A percentile compares a stretch with the other conserved stretches of the same genome.
Conservation (phyloP, 2,888 invertebrate genomes). For the Elysia crispata region DNA sequence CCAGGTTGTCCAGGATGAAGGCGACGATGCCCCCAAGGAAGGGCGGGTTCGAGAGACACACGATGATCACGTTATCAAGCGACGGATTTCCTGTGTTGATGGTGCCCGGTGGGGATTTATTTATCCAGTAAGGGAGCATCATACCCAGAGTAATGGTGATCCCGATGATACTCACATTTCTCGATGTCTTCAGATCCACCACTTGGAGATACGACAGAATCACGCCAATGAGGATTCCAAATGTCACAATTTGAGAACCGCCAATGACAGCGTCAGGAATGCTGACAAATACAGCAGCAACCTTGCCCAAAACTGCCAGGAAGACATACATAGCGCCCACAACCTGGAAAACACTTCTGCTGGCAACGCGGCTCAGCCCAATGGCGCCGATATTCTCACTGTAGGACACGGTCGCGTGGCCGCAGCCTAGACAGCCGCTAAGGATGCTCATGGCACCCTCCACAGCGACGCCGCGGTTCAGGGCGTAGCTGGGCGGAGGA, state of each 20-base stretch:
- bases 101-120: constrained; percentile 52
- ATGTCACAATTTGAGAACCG: constrained; percentile 62
- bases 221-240: constrained; percentile 64
- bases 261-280: constrained; percentile 78
- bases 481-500: constrained; percentile 89
- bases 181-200: constrained; percentile 85
- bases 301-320: constrained; percentile 76
- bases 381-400: constrained; percentile 94
- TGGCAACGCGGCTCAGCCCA: constrained; percentile 88
- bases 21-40: constrained; percentile 76
- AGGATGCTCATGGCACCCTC: constrained; percentile 90
- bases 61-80: constrained; percentile 57
- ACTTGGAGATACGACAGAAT: constrained; percentile 64
- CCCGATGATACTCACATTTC: constrained; percentile 88
- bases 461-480: constrained; percentile 84
- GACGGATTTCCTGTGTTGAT: constrained; percentile 62
- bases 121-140: constrained; percentile 75
- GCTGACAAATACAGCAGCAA: constrained; percentile 77
- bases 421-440: constrained; percentile 90
- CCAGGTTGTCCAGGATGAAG: constrained; percentile 76
- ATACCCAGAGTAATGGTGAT: constrained; percentile 91
- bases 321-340: constrained; percentile 75
- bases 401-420: constrained; percentile 92
- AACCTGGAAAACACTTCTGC: constrained; percentile 76
- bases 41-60: constrained; percentile 63